phyloP scores from a whole-genome alignment of 2,888 invertebrate genomes.

The Mayetiola destructor region DNA sequence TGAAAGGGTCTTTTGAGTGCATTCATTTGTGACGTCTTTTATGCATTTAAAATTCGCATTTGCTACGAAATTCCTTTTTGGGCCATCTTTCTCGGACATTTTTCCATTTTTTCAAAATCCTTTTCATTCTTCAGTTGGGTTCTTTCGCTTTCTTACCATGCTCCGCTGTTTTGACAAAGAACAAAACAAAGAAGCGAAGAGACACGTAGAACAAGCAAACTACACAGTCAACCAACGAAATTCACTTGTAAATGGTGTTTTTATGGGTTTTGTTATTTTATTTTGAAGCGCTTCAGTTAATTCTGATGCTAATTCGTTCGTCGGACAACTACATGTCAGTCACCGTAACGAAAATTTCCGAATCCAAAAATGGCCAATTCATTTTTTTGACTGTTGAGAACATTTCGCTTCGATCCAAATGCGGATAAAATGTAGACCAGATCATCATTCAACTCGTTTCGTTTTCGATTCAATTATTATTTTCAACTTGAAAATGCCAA shows the following conservation, averaged over 20 bases:
- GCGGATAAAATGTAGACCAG: too few relatives aligned
- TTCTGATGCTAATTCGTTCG: conserved; percentile 3
- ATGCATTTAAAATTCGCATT: background rate
- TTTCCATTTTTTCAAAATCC: background rate
- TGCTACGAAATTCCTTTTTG: conserved; percentile 3
- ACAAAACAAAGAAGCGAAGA: background rate
- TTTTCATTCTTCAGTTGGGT: background rate
- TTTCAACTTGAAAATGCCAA: too few relatives aligned
- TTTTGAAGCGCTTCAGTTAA: background rate
- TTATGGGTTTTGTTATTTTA: background rate
- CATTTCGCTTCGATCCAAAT: too few relatives aligned
- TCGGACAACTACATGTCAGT: background rate
- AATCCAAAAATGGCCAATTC: background rate
- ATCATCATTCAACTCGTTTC: too few relatives aligned
- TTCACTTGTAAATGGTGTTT: conserved; percentile 2
- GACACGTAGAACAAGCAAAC: too few relatives aligned
- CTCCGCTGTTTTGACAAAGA: background rate
- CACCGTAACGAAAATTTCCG: background rate
- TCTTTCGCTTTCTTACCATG: background rate
- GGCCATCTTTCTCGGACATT: background rate
- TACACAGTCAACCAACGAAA: too few relatives aligned
- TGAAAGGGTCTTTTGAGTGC: conserved; percentile 3
- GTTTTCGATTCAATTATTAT: too few relatives aligned
- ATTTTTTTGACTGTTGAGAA: too few relatives aligned
- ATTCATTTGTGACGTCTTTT: background rate